Evolutionary conservation across 2,113 vertebrate species (phyloP), one percentile per base, ranked within the genome.

Genomic region (Otolemur garnettii): DNA sequence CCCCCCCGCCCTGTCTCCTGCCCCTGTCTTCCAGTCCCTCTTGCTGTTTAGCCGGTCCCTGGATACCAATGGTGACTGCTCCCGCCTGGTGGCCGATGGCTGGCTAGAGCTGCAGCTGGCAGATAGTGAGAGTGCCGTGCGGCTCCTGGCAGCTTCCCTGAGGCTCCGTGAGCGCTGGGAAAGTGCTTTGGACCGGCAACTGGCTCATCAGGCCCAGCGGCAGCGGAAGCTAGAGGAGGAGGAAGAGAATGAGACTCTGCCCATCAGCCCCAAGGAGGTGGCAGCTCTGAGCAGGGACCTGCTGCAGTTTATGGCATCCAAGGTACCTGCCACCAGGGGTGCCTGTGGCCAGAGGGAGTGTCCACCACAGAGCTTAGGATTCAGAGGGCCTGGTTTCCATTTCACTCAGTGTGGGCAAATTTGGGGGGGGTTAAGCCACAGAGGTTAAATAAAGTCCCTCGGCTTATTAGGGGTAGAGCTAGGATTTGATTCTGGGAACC

Each of bases 21-120:
- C 5, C 45, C 1, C 0, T 15, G n/a, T 33, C 26, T 30, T 38
- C 17, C 93, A 99, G 99, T 98, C 98, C 21, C 98, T 99, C 78
- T 98, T 99, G 88, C 98, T 99, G 83, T 98, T 99, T 10, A 98
- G 99, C 3, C 99, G 98, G 21, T 98, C 98, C 0, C 90, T 99
- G 96, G 99, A 99, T 98, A 99, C 99, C 78, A 99, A 98, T 0
- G 98, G 98, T 0, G 99, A 99, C 98, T 99, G 99, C 12, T 97
- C 98, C 0, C 99, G 99, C 12, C 92, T 99, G 94, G 99, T 99
- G 87, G 98, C 99, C 0, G 99, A 99, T 0, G 97, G 98, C 4
- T 99, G 99, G 99, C 96, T 99, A 97, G 99, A 99, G 95, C 86
- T 99, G 82, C 98, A 97, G 71, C 11, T 99, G 10, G 93, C 74